Evolutionary conservation across 2,888 invertebrate species (phyloP).

Genomic region (Andrena marginata): DNA sequence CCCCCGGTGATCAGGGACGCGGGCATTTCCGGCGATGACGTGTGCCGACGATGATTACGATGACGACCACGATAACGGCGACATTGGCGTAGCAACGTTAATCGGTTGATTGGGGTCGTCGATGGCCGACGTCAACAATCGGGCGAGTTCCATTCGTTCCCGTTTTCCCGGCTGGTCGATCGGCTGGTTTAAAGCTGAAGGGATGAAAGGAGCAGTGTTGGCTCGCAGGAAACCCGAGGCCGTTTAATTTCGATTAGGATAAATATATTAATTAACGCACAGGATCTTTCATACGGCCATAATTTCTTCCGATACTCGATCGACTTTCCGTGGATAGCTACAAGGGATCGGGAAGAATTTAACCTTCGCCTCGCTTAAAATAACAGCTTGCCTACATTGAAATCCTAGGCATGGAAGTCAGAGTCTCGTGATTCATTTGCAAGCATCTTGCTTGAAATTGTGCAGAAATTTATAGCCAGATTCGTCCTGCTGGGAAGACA

Average conservation of each 20-base stretch:
- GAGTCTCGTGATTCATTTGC: neutral
- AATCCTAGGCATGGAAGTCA: neutral
- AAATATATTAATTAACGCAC: too few species aligned
- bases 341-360: too few species aligned
- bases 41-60: constrained; percentile 24
- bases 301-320: too few species aligned
- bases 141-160: constrained; percentile 32
- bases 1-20: constrained; percentile 13
- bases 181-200: constrained; percentile 26
- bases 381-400: too few species aligned
- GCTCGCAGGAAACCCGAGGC: neutral
- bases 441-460: neutral
- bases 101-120: constrained; percentile 37
- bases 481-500: neutral
- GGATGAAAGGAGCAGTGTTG: neutral
- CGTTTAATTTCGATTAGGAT: neutral
- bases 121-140: constrained; percentile 33
- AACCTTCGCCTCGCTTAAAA: neutral
- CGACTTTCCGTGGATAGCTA: too few species aligned
- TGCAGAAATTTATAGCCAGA: neutral
- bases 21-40: constrained; percentile 2
- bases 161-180: constrained; percentile 38
- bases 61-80: constrained; percentile 26
- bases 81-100: constrained; percentile 28
- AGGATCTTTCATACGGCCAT: too few species aligned